Percentiles rank a stretch among this genome's conserved stretches.
These are phyloP conservation scores for Cheilosia variabilis DNA, from an alignment of 2,888 invertebrate species.

Conservation along the genomic window DNA sequence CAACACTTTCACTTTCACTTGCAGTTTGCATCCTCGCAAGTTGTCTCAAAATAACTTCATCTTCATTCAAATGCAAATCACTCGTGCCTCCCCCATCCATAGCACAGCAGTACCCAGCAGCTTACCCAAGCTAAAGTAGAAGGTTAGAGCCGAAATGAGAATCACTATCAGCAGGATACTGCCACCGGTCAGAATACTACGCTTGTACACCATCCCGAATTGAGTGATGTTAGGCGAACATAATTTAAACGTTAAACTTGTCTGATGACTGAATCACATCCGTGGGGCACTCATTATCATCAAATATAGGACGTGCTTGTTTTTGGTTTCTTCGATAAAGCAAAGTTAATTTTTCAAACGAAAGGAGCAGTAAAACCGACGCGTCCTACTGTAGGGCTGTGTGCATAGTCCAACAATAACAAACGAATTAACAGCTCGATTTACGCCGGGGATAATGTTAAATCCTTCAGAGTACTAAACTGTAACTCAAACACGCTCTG, in stretches of 20 bases:
- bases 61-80: slow-evolving; percentile 57
- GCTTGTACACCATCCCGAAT: slow-evolving; percentile 80
- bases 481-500: slow-evolving; percentile 23
- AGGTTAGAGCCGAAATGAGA: slow-evolving; percentile 81
- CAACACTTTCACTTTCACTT: slow-evolving; percentile 63
- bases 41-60: slow-evolving; percentile 42
- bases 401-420: slow-evolving; percentile 8
- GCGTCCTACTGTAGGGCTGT: slow-evolving; percentile 5
- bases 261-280: slow-evolving; percentile 69
- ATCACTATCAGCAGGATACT: slow-evolving; percentile 80
- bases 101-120: slow-evolving; percentile 34
- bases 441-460: slow-evolving; percentile 36
- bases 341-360: slow-evolving; percentile 17
- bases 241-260: slow-evolving; percentile 51
- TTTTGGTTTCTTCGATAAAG: not conserved
- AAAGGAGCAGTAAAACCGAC: slow-evolving; percentile 35
- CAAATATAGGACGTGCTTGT: slow-evolving; percentile 27
- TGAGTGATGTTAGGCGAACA: slow-evolving; percentile 33
- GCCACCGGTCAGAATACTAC: slow-evolving; percentile 82
- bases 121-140: slow-evolving; percentile 83
- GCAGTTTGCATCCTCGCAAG: slow-evolving; percentile 56
- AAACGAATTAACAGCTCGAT: slow-evolving; percentile 38
- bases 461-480: slow-evolving; percentile 29
- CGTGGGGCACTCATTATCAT: slow-evolving; percentile 56
- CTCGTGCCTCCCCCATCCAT: slow-evolving; percentile 13